phyloP scores from a whole-genome alignment of 2,797 vertebrate species.

The Anabas testudineus region DNA sequence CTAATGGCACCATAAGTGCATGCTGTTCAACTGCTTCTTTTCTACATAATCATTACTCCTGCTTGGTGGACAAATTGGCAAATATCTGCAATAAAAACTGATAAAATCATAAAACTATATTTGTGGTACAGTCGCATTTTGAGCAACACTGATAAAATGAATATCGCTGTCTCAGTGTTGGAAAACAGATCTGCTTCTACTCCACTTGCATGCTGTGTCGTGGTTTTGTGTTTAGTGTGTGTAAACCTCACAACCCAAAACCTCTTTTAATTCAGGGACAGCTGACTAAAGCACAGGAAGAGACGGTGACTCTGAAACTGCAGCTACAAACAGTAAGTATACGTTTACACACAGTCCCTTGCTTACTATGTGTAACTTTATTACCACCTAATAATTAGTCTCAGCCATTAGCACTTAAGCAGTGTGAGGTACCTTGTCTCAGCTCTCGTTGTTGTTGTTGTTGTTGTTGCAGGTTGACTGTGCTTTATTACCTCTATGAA shows the following conservation, averaged over 20 bases:
- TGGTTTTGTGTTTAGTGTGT: background rate
- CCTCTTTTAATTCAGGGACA: conserved; percentile 82
- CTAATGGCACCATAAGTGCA: conserved; percentile 7
- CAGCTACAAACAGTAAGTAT: conserved; percentile 90
- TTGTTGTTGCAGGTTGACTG: conserved; percentile 13
- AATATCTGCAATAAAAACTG: conserved; percentile 17
- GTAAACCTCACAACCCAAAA: background rate
- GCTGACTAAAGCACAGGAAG: conserved; percentile 90
- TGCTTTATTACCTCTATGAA: conserved; percentile 11
- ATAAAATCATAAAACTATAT: conserved; percentile 24
- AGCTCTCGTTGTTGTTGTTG: too few species aligned
- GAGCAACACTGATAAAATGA: conserved; percentile 2
- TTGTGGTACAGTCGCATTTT: background rate
- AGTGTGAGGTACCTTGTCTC: conserved; percentile 5
- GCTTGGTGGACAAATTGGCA: conserved; percentile 8
- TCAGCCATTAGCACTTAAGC: background rate
- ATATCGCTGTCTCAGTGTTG: background rate
- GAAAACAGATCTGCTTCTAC: background rate
- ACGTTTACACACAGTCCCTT: background rate
- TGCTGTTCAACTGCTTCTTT: conserved; percentile 14
- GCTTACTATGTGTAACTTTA: background rate
- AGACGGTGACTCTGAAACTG: conserved; percentile 88
- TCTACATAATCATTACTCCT: conserved; percentile 8
- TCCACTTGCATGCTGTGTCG: background rate
- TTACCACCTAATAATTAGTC: background rate